Percentiles rank a stretch among this genome's conserved stretches.
phyloP scores from a whole-genome alignment of 2,113 vertebrate genomes.

The Vombatus ursinus region DNA sequence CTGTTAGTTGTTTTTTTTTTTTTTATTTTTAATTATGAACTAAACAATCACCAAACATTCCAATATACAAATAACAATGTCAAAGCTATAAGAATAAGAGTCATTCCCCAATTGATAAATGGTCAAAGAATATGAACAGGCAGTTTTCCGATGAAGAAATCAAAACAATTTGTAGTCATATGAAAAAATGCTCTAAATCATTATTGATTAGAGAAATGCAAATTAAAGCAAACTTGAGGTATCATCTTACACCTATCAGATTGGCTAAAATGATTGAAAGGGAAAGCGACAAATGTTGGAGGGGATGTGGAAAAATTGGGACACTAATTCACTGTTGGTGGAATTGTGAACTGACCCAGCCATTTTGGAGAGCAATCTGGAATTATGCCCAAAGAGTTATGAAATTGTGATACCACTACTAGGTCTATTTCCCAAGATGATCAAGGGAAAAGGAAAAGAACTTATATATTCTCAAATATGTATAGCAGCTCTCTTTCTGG shows the following conservation, averaged over 20 bases:
- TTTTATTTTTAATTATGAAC: not conserved
- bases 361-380: not conserved
- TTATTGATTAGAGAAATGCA: not conserved
- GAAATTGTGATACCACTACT: not conserved
- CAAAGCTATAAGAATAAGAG: not conserved
- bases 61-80: not conserved
- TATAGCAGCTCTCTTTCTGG: not conserved
- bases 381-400: not conserved
- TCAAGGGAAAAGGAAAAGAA: not conserved
- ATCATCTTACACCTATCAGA: not conserved
- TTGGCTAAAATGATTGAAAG: too few species aligned
- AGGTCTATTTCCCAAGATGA: not conserved
- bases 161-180: not conserved
- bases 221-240: not conserved
- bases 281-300: too few species aligned
- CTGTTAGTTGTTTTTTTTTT: not conserved
- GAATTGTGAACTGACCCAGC: not conserved
- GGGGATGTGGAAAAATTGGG: too few species aligned
- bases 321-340: too few species aligned
- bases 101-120: not conserved
- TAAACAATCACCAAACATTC: not conserved
- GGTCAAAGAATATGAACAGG: not conserved
- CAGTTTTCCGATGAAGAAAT: not conserved
- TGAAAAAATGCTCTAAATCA: not conserved
- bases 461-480: not conserved